A percentile compares a stretch with the other conserved stretches of the same genome.
phyloP scores from a whole-genome alignment of 1,140 invertebrate species.

The Penaeus indicus region DNA sequence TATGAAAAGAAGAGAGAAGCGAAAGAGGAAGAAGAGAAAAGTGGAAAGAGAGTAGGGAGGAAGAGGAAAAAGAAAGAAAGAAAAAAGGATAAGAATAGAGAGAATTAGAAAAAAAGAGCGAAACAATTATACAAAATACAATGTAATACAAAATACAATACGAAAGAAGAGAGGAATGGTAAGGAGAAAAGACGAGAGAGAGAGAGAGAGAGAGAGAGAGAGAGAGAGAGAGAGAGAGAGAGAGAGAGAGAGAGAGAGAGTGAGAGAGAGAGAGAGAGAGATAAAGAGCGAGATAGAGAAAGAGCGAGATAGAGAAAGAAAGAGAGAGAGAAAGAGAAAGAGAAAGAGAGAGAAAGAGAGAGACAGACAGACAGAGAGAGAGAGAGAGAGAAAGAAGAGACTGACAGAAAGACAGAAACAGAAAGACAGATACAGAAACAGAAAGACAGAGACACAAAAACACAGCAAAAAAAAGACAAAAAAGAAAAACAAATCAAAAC shows the following conservation, averaged over 20 bases:
- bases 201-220: conserved; percentile 14
- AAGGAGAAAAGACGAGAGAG: background rate
- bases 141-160: no score
- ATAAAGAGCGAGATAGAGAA: background rate
- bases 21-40: no score
- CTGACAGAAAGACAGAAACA: background rate
- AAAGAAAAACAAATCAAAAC: background rate
- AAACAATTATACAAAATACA: no score
- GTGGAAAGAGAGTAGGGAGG: no score
- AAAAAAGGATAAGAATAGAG: no score
- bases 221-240: background rate
- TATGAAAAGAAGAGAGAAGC: no score
- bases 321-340: conserved; percentile 25
- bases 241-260: background rate
- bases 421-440: background rate
- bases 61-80: no score
- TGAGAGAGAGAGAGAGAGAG: background rate
- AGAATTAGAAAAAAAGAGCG: no score
- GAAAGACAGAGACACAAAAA: background rate
- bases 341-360: conserved; percentile 20
- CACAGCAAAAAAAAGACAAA: background rate
- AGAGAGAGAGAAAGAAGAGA: background rate
- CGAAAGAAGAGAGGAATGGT: no score
- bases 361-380: background rate
- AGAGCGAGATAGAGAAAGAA: background rate